A percentile compares a stretch with the other conserved stretches of the same genome.
These are phyloP conservation scores for Muntiacus muntjak DNA, from an alignment of 2,113 vertebrate species.

Conservation along the genomic window DNA sequence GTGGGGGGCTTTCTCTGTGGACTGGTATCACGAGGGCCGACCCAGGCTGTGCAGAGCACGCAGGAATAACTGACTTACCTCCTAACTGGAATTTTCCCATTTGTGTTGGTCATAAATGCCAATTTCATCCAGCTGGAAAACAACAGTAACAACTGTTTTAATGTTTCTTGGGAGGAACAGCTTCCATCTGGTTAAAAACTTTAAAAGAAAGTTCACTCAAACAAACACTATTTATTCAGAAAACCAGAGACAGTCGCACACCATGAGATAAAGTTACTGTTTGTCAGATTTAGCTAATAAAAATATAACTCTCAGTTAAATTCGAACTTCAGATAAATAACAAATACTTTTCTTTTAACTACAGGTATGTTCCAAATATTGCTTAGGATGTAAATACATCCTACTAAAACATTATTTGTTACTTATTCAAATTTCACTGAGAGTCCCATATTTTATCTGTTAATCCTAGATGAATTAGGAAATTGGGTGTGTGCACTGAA, in stretches of 20 bases:
- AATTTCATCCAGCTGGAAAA: constrained; percentile 96
- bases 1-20: not conserved
- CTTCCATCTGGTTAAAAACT: not conserved
- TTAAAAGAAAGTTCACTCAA: not conserved
- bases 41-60: not conserved
- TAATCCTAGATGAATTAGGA: not conserved
- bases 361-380: not conserved
- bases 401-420: not conserved
- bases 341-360: not conserved
- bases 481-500: not conserved
- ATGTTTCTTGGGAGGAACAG: not conserved
- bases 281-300: not conserved
- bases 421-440: not conserved
- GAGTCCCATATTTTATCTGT: not conserved
- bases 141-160: constrained; percentile 53
- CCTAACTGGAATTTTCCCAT: constrained; percentile 96
- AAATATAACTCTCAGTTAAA: not conserved
- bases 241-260: not conserved
- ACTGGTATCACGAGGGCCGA: not conserved
- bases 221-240: not conserved
- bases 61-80: constrained; percentile 84
- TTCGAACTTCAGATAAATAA: not conserved
- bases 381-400: not conserved
- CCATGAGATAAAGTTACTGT: not conserved
- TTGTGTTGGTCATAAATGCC: constrained; percentile 95